Conservation (phyloP, 2,113 vertebrate genomes). For the Argyrosomus japonicus region DNA sequence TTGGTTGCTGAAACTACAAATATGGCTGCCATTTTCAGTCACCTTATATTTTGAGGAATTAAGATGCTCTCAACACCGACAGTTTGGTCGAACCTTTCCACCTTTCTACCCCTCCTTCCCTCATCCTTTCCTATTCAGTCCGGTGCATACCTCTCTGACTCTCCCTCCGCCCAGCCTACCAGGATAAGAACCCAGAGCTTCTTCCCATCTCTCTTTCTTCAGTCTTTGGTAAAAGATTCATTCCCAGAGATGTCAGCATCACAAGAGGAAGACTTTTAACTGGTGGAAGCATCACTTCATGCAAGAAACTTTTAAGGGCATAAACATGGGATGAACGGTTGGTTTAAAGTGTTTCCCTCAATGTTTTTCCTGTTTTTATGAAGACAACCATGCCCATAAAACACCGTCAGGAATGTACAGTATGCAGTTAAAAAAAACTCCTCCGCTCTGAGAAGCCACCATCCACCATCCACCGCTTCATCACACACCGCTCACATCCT, state of each 20-base stretch:
- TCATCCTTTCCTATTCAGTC: too few relatives aligned
- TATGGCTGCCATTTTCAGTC: too few relatives aligned
- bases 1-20: too few relatives aligned
- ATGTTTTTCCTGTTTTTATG: background rate
- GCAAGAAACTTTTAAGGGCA: background rate
- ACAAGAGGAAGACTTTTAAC: background rate
- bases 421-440: background rate
- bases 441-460: background rate
- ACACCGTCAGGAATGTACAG: background rate
- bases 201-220: background rate
- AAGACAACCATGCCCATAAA: background rate
- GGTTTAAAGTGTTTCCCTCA: background rate
- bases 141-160: too few relatives aligned
- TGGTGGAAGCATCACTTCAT: background rate
- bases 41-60: too few relatives aligned
- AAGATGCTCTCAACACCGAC: too few relatives aligned
- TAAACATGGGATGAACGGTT: background rate
- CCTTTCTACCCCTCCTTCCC: too few relatives aligned
- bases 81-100: too few relatives aligned
- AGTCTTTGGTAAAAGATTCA: background rate
- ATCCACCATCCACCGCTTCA: constrained; percentile 33
- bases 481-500: constrained; percentile 1
- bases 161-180: too few relatives aligned
- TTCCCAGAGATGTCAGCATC: background rate
- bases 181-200: too few relatives aligned